Base-by-base conservation (phyloP, 2,888 invertebrate species). In the Heliconius erato region DNA sequence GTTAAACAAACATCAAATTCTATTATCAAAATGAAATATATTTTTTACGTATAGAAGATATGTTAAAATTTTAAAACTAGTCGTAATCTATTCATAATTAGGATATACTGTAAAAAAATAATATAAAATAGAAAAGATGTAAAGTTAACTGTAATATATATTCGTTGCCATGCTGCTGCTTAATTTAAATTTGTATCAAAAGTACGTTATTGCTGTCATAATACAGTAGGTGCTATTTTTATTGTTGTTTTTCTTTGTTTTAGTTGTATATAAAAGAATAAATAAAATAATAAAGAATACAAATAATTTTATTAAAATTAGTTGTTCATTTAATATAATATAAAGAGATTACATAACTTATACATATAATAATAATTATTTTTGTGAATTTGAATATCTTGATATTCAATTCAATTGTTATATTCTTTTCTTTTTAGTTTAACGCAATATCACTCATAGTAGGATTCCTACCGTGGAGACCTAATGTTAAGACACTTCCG, bases 31-130 rank as follows among this genome's bases (percentile, higher is more conserved):
- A 67, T 28, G 16, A 26, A 28, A 26, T 14, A 67, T 67, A 0
- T 28, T 26, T 2, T 63, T n/a, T 49, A 67, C 14, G 5, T 40
- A 23, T 2, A 65, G n/a, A 59, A 40, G 76, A 80, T 4, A 19
- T n/a, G n/a, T 65, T 23, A 16, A 28, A 49, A 28, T 26, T 16
- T 69, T 32, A 67, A 84, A 82, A 80, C 84, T 84, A 84, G 84
- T 84, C 84, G 54, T 79, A 82, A 3, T 81, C 82, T 84, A 84
- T 84, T 84, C 84, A 84, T 83, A 80, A 23, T 71, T 84, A 82
- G 80, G 68, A 77, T 35, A 49, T 49, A 2, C n/a, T 59, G 14
- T 35, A 16, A 69, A 32, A 81, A 71, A 77, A 71, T 76, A 40
- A 76, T 26, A 5, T 49, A 26, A 78, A 67, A 40, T 35, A 67